Evolutionary conservation across 2,888 invertebrate species (phyloP).

Genomic region (Pomacea canaliculata): DNA sequence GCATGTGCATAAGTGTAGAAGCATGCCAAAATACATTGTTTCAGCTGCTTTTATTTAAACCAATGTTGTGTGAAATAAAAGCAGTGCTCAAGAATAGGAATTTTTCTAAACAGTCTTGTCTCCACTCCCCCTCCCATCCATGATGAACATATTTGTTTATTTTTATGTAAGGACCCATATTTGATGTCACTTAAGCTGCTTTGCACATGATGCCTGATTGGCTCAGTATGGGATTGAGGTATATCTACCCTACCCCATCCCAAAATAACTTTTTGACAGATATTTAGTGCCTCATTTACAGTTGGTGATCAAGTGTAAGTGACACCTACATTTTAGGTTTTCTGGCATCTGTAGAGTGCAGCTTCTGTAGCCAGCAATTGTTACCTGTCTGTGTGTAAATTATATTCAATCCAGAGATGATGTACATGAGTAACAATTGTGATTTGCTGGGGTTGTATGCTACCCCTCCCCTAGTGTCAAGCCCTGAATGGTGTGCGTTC

Average conservation of each 20-base stretch:
- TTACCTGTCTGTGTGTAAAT: conserved; percentile 26
- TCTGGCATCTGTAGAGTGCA: conserved; percentile 24
- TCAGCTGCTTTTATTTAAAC: no score
- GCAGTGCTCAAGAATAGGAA: no score
- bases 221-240: conserved; percentile 14
- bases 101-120: neutral
- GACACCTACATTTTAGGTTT: conserved; percentile 5
- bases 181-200: conserved; percentile 7
- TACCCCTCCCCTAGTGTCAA: conserved; percentile 25
- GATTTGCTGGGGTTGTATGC: conserved; percentile 20
- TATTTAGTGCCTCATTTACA: conserved; percentile 24
- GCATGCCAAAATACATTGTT: no score
- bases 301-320: conserved; percentile 14
- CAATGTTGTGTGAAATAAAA: no score
- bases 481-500: conserved; percentile 26
- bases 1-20: no score
- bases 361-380: conserved; percentile 24
- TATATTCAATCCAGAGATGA: conserved; percentile 30
- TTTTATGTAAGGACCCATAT: neutral
- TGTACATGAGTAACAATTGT: conserved; percentile 27
- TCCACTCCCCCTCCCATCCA: neutral
- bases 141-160: neutral
- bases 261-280: neutral
- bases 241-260: conserved; percentile 8
- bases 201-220: conserved; percentile 18